Evolutionary conservation across 2,888 invertebrate genomes (phyloP), one percentile per base, ranked within the genome.

Genomic region (Oscheius sp.): DNA sequence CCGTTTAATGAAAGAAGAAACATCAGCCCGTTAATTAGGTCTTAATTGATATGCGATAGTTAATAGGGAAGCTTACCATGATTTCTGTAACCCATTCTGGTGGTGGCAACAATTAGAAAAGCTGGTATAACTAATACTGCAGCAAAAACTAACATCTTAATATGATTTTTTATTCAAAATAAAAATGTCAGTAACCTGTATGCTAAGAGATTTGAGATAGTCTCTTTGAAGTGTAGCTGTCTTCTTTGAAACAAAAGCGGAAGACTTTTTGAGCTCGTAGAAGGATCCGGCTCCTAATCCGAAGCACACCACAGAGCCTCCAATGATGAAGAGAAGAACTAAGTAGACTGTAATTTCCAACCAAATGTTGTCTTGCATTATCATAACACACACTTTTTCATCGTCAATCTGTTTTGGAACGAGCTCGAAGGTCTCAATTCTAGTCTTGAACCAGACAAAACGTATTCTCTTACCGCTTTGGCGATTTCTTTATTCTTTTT

Each of bases 41-140:
- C 66, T 66, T 29, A 33, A 66, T 33, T 33, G 1, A 48, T 9
- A 13, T 10, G 10, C 33, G 1, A 33, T 21, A 58, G 11, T 33
- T 21, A 13, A 11, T n/a, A 3, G 3, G 29, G 21, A 21, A 29
- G 1, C 53, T 53, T 29, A 66, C 66, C 21, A 32, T 66, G 32
- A 29, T 53, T 66, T 66, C 50, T 66, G 48, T 66, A 53, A n/a
- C 53, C 66, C 11, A 66, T 35, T 53, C 37, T 51, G 11, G 51
- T 35, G 7, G 53, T 53, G 7, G 33, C 35, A 2, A 66, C 35
- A 10, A 66, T 53, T 48, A 66, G 11, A 32, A 66, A 53, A 29
- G 53, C 51, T 3, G 66, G 66, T 10, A 53, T 33, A 9, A 53
- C 53, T 13, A 66, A 29, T 7, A 33, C 66, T 32, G 48, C 10